Conservation (phyloP, 2,888 invertebrate species). For the Rhodophaea formosa region DNA sequence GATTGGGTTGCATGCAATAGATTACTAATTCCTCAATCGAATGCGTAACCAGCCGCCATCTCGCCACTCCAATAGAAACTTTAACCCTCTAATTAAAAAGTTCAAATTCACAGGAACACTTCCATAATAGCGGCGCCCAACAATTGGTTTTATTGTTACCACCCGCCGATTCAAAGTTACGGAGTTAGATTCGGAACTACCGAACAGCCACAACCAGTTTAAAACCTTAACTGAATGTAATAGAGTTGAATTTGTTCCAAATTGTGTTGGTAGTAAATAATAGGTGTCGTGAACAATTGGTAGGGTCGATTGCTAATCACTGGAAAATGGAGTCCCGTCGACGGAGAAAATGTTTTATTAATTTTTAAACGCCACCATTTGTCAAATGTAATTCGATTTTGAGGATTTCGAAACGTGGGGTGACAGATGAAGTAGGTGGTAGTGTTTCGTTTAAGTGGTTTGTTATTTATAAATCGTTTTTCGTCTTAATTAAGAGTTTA, state of each 20-base stretch:
- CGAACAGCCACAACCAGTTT: conserved; percentile 11
- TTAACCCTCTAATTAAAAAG: conserved; percentile 34
- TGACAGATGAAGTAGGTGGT: background rate
- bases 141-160: conserved; percentile 77
- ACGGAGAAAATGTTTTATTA: conserved; percentile 55
- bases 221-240: conserved; percentile 24
- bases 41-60: conserved; percentile 39
- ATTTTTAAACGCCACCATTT: conserved; percentile 43
- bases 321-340: conserved; percentile 42
- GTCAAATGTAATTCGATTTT: conserved; percentile 35
- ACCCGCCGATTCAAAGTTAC: conserved; percentile 71
- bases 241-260: conserved; percentile 40
- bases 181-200: conserved; percentile 28
- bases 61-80: conserved; percentile 32
- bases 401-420: conserved; percentile 16
- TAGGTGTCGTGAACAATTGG: conserved; percentile 71
- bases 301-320: conserved; percentile 57
- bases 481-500: too few species aligned
- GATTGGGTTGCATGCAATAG: conserved; percentile 65
- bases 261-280: conserved; percentile 41
- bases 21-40: conserved; percentile 68
- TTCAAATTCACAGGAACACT: conserved; percentile 36
- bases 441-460: too few species aligned
- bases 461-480: too few species aligned
- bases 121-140: conserved; percentile 53